These are phyloP conservation scores for Apeira syringaria DNA, from an alignment of 2,888 invertebrate genomes.

Conservation along the genomic window DNA sequence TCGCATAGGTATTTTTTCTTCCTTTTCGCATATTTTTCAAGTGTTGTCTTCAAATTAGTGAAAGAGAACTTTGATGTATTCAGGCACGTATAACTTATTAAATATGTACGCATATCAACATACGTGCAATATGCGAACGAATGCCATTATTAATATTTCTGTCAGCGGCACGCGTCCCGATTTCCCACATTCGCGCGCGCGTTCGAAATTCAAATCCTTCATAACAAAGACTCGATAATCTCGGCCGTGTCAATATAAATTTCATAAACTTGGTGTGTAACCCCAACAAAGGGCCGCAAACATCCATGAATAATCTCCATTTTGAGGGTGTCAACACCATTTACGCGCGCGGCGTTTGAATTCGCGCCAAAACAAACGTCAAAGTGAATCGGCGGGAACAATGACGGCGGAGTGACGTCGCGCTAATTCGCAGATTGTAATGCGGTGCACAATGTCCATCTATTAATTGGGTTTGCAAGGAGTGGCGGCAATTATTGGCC, in stretches of 20 bases:
- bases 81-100: conserved; percentile 16
- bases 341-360: conserved; percentile 52
- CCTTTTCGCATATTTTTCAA: conserved; percentile 54
- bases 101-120: conserved; percentile 3
- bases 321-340: conserved; percentile 79
- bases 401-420: conserved; percentile 53
- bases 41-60: conserved; percentile 66
- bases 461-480: conserved; percentile 64
- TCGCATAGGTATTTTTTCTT: conserved; percentile 43
- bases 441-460: conserved; percentile 44
- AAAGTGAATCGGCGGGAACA: conserved; percentile 57
- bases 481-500: background rate
- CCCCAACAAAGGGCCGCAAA: conserved; percentile 72
- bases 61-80: conserved; percentile 43
- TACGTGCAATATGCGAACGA: conserved; percentile 10
- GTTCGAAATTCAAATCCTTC: conserved; percentile 66
- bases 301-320: conserved; percentile 80
- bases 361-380: conserved; percentile 74
- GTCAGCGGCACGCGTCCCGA: conserved; percentile 67
- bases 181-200: conserved; percentile 59
- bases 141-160: conserved; percentile 67
- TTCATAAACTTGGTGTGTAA: conserved; percentile 73
- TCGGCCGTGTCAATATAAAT: conserved; percentile 77
- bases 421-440: conserved; percentile 62
- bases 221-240: conserved; percentile 76